Evolutionary conservation across 2,113 vertebrate genomes (phyloP).

Genomic region (Trogon surrucura): DNA sequence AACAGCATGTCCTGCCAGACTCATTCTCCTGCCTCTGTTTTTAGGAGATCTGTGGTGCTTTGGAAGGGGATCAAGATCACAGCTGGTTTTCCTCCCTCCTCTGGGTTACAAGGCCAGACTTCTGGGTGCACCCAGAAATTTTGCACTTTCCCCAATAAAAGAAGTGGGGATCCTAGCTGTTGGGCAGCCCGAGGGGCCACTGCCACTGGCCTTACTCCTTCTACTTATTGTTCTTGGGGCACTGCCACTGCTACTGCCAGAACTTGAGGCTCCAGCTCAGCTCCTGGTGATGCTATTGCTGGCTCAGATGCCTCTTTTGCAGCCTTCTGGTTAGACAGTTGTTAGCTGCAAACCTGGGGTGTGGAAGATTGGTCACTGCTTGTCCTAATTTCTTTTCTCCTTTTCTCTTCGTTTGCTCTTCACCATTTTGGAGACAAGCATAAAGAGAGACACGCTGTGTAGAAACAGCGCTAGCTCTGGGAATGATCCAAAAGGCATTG

Average conservation of each 20-base stretch:
- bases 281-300: slow-evolving; percentile 4
- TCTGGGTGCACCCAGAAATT: background rate
- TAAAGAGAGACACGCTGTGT: background rate
- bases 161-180: background rate
- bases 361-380: background rate
- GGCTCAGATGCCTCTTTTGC: background rate
- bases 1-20: fast-evolving
- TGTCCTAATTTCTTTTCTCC: background rate
- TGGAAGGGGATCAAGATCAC: background rate
- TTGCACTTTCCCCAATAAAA: background rate
- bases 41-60: background rate
- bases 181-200: background rate
- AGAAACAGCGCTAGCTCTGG: background rate
- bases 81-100: background rate
- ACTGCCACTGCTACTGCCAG: slow-evolving; percentile 35
- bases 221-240: slow-evolving; percentile 1
- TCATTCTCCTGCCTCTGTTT: background rate
- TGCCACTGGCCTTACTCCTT: background rate
- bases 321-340: background rate
- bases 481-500: background rate
- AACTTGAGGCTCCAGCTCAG: background rate
- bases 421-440: background rate
- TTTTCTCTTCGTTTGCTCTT: background rate
- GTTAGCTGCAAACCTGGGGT: background rate
- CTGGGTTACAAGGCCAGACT: background rate